phyloP scores from a whole-genome alignment of 2,888 invertebrate species.

The Cheilosia pagana region DNA sequence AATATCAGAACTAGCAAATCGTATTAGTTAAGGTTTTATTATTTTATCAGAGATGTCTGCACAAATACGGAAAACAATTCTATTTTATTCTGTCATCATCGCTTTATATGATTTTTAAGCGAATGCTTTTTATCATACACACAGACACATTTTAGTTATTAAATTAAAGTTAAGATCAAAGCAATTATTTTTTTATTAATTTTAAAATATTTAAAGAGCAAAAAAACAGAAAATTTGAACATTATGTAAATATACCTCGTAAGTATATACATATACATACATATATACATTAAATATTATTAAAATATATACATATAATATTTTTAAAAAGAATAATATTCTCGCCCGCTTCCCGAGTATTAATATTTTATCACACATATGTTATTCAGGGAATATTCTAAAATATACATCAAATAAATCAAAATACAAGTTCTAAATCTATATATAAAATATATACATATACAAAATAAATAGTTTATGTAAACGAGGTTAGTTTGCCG shows the following conservation, averaged over 20 bases:
- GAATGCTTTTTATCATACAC: slow-evolving; percentile 11
- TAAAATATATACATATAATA: slow-evolving; percentile 1
- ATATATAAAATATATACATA: slow-evolving; percentile 18
- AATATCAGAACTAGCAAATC: neutral
- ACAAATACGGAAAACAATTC: neutral
- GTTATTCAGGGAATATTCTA: slow-evolving; percentile 60
- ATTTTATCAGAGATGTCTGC: too few relatives aligned
- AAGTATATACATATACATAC: slow-evolving; percentile 34
- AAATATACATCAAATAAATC: slow-evolving; percentile 49
- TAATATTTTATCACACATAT: slow-evolving; percentile 47
- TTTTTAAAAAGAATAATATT: slow-evolving; percentile 20
- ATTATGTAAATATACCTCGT: slow-evolving; percentile 49
- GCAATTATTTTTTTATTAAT: slow-evolving; percentile 27
- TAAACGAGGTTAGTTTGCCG: neutral
- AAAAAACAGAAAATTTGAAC: slow-evolving; percentile 7
- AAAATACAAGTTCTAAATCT: slow-evolving; percentile 20
- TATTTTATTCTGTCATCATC: slow-evolving; percentile 13
- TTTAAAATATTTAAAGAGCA: neutral
- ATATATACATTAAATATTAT: slow-evolving; percentile 4
- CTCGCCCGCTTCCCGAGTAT: slow-evolving; percentile 47
- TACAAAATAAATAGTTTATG: neutral
- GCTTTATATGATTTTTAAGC: neutral
- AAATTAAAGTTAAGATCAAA: slow-evolving; percentile 11
- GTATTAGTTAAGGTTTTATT: neutral
- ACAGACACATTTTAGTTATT: slow-evolving; percentile 6